Evolutionary conservation across 2,888 invertebrate species (phyloP), one percentile per base, ranked within the genome.

Genomic region (Catocala fraxini): DNA sequence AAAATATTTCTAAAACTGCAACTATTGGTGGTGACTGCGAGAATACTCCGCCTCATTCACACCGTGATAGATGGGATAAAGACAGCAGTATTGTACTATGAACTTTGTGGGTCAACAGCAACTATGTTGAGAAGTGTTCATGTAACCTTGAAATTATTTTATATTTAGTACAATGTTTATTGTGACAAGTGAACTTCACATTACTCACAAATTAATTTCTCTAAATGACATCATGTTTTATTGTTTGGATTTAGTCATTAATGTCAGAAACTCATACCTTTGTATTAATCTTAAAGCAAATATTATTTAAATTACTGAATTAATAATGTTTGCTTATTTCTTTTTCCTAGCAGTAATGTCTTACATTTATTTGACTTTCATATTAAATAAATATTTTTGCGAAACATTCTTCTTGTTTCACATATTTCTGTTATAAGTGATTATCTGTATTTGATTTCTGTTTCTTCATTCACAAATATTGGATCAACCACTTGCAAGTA

Each of bases 51-150:
- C 94, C 94, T 5, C 89, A 93, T 63, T 90, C 93, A 51, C 91
- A 94, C 58, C 89, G 94, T 33, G 94, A 94, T 60, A 83, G 84
- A 73, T 94, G 94, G 94, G 94, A 95, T 61, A 91, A 93, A 82
- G 94, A 94, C 47, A 90, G 69, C 71, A 94, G 94, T 73, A 90
- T 95, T 87, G 89, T 95, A 15, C 89, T 95, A 67, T 92, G 73
- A 86, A 65, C 51, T 53, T 25, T 25, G 25, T 4, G 25, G 25
- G 25, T 3, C 25, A 25, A 4, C 25, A 25, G 25, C 25, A 25
- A 59, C 15, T 11, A 34, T 62, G 64, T 59, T 62, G 60, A 62
- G n/a, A 11, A 39, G 54, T 57, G 46, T 65, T 51, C 49, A 54
- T 52, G 11, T 35, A 70, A 59, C 63, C 59, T 54, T 63, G 12